A percentile compares a stretch with the other conserved stretches of the same genome.
Conservation (phyloP, 2,888 invertebrate genomes). For the Eudasyphora cyanicolor region DNA sequence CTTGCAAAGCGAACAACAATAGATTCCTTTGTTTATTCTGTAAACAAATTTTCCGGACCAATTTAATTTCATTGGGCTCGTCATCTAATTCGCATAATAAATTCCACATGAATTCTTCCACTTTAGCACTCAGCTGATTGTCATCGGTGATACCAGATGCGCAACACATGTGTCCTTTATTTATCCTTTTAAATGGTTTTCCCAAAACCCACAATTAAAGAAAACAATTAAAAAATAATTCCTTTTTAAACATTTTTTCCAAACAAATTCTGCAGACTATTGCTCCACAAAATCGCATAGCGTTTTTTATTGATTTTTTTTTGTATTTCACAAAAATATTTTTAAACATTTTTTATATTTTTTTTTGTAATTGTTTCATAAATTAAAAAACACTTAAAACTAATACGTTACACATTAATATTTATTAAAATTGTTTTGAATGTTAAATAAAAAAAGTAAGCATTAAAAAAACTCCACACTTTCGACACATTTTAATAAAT, state of each 20-base stretch:
- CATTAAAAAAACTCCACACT: conserved; percentile 9
- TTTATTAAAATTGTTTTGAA: conserved; percentile 21
- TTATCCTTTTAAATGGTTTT: too few relatives aligned
- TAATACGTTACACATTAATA: conserved; percentile 39
- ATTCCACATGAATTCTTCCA: too few relatives aligned
- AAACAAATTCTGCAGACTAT: conserved; percentile 11
- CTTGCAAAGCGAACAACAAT: too few relatives aligned
- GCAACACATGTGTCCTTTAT: too few relatives aligned
- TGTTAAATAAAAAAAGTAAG: conserved; percentile 19
- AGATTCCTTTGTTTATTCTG: too few relatives aligned
- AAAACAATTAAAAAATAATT: too few relatives aligned
- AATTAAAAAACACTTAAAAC: conserved; percentile 56
- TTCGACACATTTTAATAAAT: conserved; percentile 3
- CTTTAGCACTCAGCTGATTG: too few relatives aligned
- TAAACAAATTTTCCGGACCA: too few relatives aligned
- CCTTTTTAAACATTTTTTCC: conserved; percentile 7
- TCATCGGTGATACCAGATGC: too few relatives aligned
- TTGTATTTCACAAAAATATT: conserved; percentile 36
- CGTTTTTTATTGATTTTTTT: conserved; percentile 15
- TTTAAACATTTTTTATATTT: conserved; percentile 35
- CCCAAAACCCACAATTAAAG: too few relatives aligned
- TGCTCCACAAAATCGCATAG: conserved; percentile 1
- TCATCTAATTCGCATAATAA: too few relatives aligned
- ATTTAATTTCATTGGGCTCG: too few relatives aligned
- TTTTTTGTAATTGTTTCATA: conserved; percentile 39